Conservation (phyloP, 2,888 invertebrate genomes). For the Diachrysia chrysitis region DNA sequence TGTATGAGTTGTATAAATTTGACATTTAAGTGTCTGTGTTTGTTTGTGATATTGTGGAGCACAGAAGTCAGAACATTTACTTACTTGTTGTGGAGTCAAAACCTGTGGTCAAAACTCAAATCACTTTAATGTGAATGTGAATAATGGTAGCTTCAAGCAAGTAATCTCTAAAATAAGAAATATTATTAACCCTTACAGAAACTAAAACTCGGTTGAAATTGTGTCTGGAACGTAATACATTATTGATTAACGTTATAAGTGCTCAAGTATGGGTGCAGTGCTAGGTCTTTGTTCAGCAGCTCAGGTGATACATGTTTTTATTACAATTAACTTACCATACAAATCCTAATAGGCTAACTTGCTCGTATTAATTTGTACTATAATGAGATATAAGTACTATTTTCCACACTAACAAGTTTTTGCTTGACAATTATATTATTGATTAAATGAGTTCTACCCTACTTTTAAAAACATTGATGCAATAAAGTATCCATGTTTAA, state of each 20-base stretch:
- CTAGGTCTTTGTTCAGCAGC: constrained; percentile 90
- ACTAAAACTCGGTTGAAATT: constrained; percentile 17
- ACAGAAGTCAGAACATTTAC: too few relatives aligned
- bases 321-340: constrained; percentile 1
- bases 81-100: too few relatives aligned
- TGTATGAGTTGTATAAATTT: too few relatives aligned
- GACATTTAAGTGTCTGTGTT: too few relatives aligned
- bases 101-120: too few relatives aligned
- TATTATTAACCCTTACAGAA: constrained; percentile 3
- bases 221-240: neutral
- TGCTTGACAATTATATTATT: neutral
- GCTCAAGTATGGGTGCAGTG: constrained; percentile 89
- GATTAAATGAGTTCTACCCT: neutral
- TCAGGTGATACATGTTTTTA: constrained; percentile 83
- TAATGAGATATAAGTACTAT: neutral
- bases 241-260: constrained; percentile 9
- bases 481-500: neutral
- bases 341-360: neutral
- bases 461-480: neutral
- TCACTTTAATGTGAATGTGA: constrained; percentile 2
- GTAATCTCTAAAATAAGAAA: neutral
- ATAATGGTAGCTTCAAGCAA: constrained; percentile 3
- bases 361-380: neutral
- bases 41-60: too few relatives aligned
- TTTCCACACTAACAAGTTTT: neutral